These are phyloP conservation scores for Galendromus occidentalis DNA, from an alignment of 1,140 invertebrate genomes.

Conservation along the genomic window DNA sequence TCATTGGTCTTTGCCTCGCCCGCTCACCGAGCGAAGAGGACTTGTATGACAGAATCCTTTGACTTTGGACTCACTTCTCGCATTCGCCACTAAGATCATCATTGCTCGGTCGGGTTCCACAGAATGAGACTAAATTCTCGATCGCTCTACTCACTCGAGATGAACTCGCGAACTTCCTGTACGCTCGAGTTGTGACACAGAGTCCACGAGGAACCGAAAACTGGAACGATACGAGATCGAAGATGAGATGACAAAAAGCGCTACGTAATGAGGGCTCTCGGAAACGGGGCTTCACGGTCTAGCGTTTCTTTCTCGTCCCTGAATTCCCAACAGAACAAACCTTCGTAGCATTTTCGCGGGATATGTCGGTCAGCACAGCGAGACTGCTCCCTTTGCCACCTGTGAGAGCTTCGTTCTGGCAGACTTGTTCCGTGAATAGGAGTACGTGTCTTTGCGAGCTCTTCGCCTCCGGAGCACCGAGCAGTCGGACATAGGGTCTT, in stretches of 20 bases:
- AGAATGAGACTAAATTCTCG: neutral
- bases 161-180: neutral
- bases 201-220: neutral
- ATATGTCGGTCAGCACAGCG: neutral
- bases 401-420: neutral
- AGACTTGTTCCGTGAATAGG: neutral
- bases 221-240: neutral
- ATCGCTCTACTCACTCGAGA: neutral
- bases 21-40: neutral
- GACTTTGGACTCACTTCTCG: neutral
- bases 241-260: neutral
- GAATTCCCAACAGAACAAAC: neutral
- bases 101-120: neutral
- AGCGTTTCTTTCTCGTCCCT: neutral
- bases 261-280: neutral
- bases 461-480: neutral
- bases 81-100: neutral
- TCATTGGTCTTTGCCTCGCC: neutral
- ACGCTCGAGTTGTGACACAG: neutral
- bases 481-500: neutral
- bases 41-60: no score
- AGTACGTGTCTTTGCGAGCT: neutral
- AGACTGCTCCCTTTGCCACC: conserved; percentile 1
- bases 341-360: neutral
- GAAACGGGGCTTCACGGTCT: neutral